phyloP scores from a whole-genome alignment of 1,140 invertebrate species.

The Drosophila burlai region DNA sequence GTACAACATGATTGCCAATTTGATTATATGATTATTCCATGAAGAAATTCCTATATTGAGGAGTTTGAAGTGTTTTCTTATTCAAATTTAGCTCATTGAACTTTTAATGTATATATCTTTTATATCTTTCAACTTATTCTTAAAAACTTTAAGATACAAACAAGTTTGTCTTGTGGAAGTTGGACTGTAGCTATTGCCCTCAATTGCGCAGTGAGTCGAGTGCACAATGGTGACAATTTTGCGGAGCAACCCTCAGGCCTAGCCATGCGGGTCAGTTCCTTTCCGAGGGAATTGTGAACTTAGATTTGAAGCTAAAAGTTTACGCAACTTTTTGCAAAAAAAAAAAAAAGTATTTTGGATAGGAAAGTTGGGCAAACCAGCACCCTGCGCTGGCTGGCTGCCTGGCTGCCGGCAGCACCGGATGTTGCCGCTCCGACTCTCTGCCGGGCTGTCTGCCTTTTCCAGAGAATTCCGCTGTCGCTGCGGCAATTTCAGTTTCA shows the following conservation, averaged over 20 bases:
- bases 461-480: constrained; percentile 76
- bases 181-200: constrained; percentile 33
- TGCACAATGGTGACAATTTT: constrained; percentile 58
- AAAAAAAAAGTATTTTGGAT: not conserved
- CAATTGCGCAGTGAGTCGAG: constrained; percentile 67
- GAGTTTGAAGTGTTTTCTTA: not conserved
- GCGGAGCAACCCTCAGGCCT: constrained; percentile 32
- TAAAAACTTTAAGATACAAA: not conserved
- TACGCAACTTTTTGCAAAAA: constrained; percentile 57
- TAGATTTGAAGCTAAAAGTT: constrained; percentile 43
- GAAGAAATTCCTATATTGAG: too few species aligned
- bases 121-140: not conserved
- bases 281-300: constrained; percentile 27
- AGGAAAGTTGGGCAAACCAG: not conserved
- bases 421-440: constrained; percentile 54
- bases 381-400: not conserved
- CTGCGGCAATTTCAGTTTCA: constrained; percentile 75
- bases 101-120: not conserved
- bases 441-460: constrained; percentile 52
- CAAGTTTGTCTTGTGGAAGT: not conserved
- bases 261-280: constrained; percentile 57
- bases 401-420: constrained; percentile 45
- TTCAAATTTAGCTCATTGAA: not conserved
- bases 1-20: not conserved
- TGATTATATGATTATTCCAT: not conserved